Evolutionary conservation across 2,797 vertebrate species (phyloP).

Genomic region (Babyrousa celebensis): DNA sequence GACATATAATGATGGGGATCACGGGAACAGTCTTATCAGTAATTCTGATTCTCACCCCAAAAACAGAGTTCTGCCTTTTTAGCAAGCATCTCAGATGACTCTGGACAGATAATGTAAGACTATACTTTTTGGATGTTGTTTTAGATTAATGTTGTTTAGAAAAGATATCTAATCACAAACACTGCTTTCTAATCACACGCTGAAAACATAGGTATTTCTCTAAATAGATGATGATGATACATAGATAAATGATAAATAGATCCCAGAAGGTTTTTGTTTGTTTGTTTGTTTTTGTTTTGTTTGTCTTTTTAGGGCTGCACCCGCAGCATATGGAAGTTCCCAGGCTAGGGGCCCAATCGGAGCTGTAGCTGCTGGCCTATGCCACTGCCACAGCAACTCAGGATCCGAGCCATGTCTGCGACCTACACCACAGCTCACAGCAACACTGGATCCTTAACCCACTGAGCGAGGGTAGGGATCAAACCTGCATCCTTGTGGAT

Average conservation of each 20-base stretch:
- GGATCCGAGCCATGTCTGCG: too few species aligned
- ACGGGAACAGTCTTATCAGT: neutral
- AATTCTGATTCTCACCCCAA: neutral
- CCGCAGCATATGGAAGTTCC: too few species aligned
- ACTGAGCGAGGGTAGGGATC: too few species aligned
- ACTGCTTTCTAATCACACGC: neutral
- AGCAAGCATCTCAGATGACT: neutral
- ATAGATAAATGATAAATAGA: neutral
- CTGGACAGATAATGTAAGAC: neutral
- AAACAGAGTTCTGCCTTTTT: neutral
- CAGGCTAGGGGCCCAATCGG: too few species aligned
- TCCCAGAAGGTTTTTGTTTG: neutral
- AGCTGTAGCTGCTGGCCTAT: too few species aligned
- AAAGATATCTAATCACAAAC: constrained; percentile 1
- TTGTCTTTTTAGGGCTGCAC: too few species aligned
- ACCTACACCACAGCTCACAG: too few species aligned
- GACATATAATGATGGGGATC: neutral
- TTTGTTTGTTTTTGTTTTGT: too few species aligned
- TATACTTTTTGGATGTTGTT: neutral
- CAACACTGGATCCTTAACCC: too few species aligned
- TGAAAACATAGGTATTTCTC: constrained; percentile 22
- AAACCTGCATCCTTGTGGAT: too few species aligned
- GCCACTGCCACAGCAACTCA: too few species aligned
- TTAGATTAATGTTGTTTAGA: neutral
- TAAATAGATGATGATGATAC: neutral